Conservation (phyloP, 2,113 vertebrate genomes). For the Grus americana region DNA sequence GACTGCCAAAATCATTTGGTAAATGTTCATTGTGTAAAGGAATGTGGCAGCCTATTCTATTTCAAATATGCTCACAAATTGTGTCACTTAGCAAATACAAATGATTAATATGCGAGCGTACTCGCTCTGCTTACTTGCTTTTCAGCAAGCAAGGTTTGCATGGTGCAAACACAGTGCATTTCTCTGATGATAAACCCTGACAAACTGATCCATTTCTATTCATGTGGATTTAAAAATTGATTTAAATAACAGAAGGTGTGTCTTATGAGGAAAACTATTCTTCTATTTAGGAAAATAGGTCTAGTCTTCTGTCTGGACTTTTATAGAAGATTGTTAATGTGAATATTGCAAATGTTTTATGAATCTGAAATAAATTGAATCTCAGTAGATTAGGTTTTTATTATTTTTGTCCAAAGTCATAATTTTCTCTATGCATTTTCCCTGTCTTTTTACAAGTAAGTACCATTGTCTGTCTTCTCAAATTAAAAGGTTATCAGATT, state of each 20-base stretch:
- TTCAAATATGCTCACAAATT: constrained; percentile 42
- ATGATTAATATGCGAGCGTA: constrained; percentile 40
- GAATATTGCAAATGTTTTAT: constrained; percentile 12
- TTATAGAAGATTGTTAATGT: constrained; percentile 21
- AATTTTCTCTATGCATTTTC: neutral
- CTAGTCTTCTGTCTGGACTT: neutral
- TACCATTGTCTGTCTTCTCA: neutral
- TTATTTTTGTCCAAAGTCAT: constrained; percentile 24
- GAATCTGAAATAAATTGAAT: constrained; percentile 19
- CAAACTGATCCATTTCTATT: constrained; percentile 28
- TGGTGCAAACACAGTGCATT: neutral
- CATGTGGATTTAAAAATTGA: neutral
- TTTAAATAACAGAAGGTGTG: constrained; percentile 19
- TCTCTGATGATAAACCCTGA: constrained; percentile 28
- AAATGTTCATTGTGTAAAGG: constrained; percentile 46
- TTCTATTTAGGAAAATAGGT: neutral
- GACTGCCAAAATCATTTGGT: constrained; percentile 49
- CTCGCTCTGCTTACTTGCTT: neutral
- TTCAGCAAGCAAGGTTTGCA: constrained; percentile 1
- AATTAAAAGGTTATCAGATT: constrained; percentile 7
- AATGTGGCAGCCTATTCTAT: constrained; percentile 20
- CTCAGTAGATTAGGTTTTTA: neutral
- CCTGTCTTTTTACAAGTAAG: neutral
- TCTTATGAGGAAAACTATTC: neutral
- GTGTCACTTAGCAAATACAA: constrained; percentile 46